Base-by-base conservation (phyloP, 2,888 invertebrate species). In the Drosophila suboccidentalis region DNA sequence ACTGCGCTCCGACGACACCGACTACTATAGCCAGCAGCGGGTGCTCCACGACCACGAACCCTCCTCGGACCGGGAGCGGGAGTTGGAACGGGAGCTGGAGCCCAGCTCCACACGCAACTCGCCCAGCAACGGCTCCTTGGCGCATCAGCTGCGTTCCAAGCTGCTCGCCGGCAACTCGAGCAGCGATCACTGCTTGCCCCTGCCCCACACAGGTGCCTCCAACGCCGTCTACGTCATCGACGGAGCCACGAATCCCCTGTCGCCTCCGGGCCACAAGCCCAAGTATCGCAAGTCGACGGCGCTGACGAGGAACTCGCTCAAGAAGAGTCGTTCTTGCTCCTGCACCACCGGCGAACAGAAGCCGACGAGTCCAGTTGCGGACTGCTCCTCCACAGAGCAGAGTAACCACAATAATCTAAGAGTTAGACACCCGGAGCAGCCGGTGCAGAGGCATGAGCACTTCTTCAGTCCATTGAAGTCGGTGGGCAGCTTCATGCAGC, bases 401-500 rank as follows among this genome's bases (percentile, higher is more conserved):
- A 62, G 61, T n/a, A 76, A 62, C 36, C 79, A 76, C 58, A 74
- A 71, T 60, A 74, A 71, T 74, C 51, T 64, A 68, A 61, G 54
- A 62, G 61, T 54, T 4, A 19, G 49, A 22, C 67, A 61, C 15
- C 54, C 78, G 29, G 68, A 69, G 32, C 78, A 29, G 29, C 57
- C 41, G 15, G 62, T 46, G 36, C 71, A 55, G 53, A 38, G 89
- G 71, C 91, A 91, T 2, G 91, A 92, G 38, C 92, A 91, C 75
- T 90, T 93, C 78, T 90, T 93, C 39, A 93, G 93, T 77, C 93
- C 93, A 1, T 81, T 94, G 9, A 93, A 92, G 77, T 91, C 92
- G n/a, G 92, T 93, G 72, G 93, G 93, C 63, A 93, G 91, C 68
- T 92, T 93, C 49, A 91, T 94, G 69, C 92, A 92, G 74, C 92